These are phyloP conservation scores for Esox lucius DNA, from an alignment of 2,797 vertebrate genomes.

Conservation along the genomic window DNA sequence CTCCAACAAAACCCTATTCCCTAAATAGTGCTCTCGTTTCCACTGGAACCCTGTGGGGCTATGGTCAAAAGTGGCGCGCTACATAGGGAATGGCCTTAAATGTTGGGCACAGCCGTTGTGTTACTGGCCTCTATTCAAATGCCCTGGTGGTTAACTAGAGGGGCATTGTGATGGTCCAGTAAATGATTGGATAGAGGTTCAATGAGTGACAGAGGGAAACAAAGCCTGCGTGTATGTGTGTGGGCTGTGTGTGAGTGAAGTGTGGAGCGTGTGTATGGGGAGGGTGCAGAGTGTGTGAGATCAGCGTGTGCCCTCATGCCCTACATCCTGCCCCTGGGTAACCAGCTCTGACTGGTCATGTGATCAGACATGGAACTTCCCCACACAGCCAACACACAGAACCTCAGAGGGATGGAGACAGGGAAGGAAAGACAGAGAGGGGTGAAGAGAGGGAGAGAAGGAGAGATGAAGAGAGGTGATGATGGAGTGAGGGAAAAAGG, in stretches of 20 bases:
- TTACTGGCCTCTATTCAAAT: conserved; percentile 8
- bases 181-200: conserved; percentile 10
- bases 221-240: neutral
- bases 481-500: too few relatives aligned
- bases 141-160: conserved; percentile 4
- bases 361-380: conserved; percentile 42
- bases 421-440: too few relatives aligned
- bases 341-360: conserved; percentile 30
- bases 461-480: too few relatives aligned
- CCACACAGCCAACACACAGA: neutral
- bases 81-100: neutral
- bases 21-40: neutral
- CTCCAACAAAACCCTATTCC: neutral
- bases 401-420: too few relatives aligned
- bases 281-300: neutral
- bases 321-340: neutral
- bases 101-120: neutral
- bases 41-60: too few relatives aligned
- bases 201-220: conserved; percentile 15
- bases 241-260: neutral
- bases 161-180: conserved; percentile 3
- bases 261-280: neutral
- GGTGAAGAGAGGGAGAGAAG: neutral
- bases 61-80: too few relatives aligned
- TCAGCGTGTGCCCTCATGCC: neutral